These are phyloP conservation scores for Nysson spinosus DNA, from an alignment of 2,888 invertebrate genomes.

Conservation along the genomic window DNA sequence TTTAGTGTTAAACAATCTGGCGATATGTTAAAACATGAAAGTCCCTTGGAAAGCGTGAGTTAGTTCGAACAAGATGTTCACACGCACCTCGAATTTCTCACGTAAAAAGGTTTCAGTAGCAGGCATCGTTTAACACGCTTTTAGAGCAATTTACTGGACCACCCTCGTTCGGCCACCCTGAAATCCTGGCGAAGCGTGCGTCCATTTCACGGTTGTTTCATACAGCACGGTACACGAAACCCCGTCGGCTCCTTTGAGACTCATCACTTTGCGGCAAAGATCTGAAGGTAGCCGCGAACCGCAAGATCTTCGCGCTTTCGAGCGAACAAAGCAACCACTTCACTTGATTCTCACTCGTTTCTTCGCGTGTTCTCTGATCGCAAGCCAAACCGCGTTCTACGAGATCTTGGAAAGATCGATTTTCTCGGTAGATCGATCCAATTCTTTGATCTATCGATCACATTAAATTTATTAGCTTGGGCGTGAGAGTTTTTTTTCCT, in stretches of 20 bases:
- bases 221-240: conserved; percentile 15
- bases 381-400: conserved; percentile 5
- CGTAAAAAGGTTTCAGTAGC: neutral
- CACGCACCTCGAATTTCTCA: conserved; percentile 39
- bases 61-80: conserved; percentile 23
- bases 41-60: no score
- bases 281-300: conserved; percentile 59
- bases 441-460: conserved; percentile 24
- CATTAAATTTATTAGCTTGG: conserved; percentile 13
- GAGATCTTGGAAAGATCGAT: conserved; percentile 15
- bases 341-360: conserved; percentile 35
- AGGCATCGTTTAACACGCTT: conserved; percentile 25
- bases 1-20: no score
- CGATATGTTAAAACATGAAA: no score
- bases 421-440: neutral
- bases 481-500: conserved; percentile 29
- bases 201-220: conserved; percentile 52
- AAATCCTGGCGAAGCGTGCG: conserved; percentile 53
- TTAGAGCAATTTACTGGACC: conserved; percentile 38
- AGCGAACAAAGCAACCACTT: conserved; percentile 43
- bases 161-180: conserved; percentile 42
- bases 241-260: conserved; percentile 64
- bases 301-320: conserved; percentile 75
- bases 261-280: conserved; percentile 63
- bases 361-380: neutral